Conservation (phyloP, 2,888 invertebrate species). For the Buathra laborator region DNA sequence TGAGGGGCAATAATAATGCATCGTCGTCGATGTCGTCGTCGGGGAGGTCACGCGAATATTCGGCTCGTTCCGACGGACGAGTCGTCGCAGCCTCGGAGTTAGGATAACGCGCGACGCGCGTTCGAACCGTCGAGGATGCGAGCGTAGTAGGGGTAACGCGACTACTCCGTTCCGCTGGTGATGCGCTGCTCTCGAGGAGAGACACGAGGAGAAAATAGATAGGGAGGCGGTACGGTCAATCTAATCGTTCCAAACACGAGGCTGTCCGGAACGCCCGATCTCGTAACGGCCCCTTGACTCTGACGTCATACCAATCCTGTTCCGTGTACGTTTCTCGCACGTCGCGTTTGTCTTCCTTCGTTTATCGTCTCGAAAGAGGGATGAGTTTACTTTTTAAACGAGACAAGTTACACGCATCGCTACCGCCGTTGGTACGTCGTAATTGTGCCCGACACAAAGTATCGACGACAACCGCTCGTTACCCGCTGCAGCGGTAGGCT, state of each 20-base stretch:
- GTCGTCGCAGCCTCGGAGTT: no score
- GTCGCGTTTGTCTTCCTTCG: slow-evolving; percentile 62
- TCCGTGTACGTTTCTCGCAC: slow-evolving; percentile 60
- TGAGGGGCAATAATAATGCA: no score
- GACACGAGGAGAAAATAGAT: neutral
- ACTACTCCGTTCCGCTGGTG: neutral
- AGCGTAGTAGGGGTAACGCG: no score
- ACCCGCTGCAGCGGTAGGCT: no score
- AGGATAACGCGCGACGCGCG: no score
- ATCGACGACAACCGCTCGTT: neutral
- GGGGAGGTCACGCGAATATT: no score
- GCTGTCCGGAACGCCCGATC: slow-evolving; percentile 68
- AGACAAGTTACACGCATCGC: neutral
- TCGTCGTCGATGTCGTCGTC: no score
- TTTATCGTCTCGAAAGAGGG: neutral
- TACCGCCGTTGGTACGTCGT: neutral
- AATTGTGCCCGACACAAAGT: neutral
- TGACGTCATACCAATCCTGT: slow-evolving; percentile 77
- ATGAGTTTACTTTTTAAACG: neutral
- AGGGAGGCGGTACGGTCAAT: slow-evolving; percentile 71
- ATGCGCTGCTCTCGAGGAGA: neutral
- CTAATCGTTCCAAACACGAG: slow-evolving; percentile 73
- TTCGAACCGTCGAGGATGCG: no score
- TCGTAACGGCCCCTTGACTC: slow-evolving; percentile 65
- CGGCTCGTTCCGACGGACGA: no score